Evolutionary conservation across 2,797 vertebrate species (phyloP).

Genomic region (Microcaecilia unicolor): DNA sequence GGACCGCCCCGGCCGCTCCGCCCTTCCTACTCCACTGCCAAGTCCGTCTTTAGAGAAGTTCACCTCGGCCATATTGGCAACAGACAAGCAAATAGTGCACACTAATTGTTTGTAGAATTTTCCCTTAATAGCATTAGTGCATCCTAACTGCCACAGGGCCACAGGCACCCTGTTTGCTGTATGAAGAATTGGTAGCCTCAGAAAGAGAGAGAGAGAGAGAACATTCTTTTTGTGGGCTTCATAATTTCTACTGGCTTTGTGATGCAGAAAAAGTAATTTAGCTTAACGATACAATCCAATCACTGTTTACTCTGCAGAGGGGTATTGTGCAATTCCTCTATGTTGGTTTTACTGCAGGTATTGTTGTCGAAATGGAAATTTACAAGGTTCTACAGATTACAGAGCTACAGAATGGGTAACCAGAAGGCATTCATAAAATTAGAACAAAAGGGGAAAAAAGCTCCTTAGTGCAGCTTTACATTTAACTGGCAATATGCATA

Average conservation of each 20-base stretch:
- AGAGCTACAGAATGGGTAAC: too few relatives aligned
- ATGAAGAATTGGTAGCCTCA: neutral
- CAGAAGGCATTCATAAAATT: conserved; percentile 2
- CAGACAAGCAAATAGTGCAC: too few relatives aligned
- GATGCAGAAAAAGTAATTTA: conserved; percentile 14
- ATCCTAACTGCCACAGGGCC: too few relatives aligned
- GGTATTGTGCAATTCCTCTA: conserved; percentile 9
- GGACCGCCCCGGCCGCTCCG: too few relatives aligned
- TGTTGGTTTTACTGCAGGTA: conserved; percentile 8
- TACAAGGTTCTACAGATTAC: conserved; percentile 4
- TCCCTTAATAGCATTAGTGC: too few relatives aligned
- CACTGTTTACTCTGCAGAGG: conserved; percentile 10
- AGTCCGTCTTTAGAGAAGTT: too few relatives aligned
- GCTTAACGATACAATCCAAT: conserved; percentile 13
- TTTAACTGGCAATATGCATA: neutral
- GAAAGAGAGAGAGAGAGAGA: neutral
- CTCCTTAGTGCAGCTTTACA: neutral
- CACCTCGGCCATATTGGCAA: too few relatives aligned
- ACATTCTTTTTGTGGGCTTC: conserved; percentile 1
- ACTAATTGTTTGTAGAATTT: too few relatives aligned
- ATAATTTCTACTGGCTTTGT: conserved; percentile 4
- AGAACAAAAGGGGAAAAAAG: neutral
- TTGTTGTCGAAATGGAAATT: neutral
- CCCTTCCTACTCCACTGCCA: too few relatives aligned
- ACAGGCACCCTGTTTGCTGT: too few relatives aligned